phyloP scores from a whole-genome alignment of 2,797 vertebrate genomes.

The Synaphobranchus kaupii region DNA sequence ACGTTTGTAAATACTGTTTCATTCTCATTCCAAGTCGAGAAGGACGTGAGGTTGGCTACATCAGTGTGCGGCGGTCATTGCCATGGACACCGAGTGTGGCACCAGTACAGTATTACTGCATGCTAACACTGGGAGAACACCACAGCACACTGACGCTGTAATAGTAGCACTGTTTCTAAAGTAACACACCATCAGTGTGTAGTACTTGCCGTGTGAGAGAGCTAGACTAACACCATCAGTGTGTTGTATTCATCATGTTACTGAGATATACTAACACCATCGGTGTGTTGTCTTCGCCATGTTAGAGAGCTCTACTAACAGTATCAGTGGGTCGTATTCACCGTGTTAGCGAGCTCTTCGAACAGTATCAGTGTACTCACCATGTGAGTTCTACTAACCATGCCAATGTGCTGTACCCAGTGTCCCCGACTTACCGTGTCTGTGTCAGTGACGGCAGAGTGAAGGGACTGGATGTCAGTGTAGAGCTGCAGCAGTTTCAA shows the following conservation, averaged over 20 bases:
- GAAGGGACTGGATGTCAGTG: conserved; percentile 79
- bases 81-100: not conserved
- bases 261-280: too few relatives aligned
- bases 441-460: conserved; percentile 59
- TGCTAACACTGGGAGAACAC: too few relatives aligned
- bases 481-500: conserved; percentile 88
- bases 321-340: not conserved
- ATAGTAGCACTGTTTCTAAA: not conserved
- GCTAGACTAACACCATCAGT: not conserved
- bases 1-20: not conserved
- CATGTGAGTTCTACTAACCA: too few relatives aligned
- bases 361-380: too few relatives aligned
- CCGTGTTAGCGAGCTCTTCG: not conserved
- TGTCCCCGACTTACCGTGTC: conserved; percentile 58
- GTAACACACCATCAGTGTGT: not conserved
- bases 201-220: not conserved
- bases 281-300: not conserved
- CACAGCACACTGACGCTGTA: not conserved
- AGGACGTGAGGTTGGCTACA: not conserved
- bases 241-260: not conserved
- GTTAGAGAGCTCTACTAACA: not conserved
- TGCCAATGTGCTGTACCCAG: not conserved
- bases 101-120: not conserved
- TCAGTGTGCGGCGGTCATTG: not conserved
- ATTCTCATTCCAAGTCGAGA: not conserved